Conservation (phyloP, 2,888 invertebrate species). For the Lampropteryx suffumata region DNA sequence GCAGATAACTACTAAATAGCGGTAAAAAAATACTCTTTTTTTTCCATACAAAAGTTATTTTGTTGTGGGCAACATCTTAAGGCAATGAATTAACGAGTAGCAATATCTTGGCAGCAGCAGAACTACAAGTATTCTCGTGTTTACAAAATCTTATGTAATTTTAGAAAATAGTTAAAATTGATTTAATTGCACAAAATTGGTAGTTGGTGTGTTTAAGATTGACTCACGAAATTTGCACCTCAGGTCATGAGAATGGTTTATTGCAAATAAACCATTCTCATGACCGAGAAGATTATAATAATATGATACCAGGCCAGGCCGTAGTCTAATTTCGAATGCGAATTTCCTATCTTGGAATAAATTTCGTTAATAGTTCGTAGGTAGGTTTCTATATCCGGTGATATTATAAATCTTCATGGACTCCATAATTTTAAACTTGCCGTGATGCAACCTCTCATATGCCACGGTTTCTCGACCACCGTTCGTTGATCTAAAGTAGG, state of each 20-base stretch:
- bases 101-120: not conserved
- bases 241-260: slow-evolving; percentile 7
- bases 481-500: slow-evolving; percentile 19
- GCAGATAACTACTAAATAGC: too few relatives aligned
- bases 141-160: slow-evolving; percentile 5
- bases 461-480: slow-evolving; percentile 25
- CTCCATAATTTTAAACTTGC: slow-evolving; percentile 12
- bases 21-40: too few relatives aligned
- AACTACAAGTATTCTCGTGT: not conserved
- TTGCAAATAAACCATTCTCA: too few relatives aligned
- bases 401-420: not conserved
- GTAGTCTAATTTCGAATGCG: too few relatives aligned
- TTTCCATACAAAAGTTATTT: too few relatives aligned
- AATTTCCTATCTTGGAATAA: too few relatives aligned
- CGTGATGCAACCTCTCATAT: slow-evolving; percentile 28
- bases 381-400: too few relatives aligned
- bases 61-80: too few relatives aligned
- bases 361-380: too few relatives aligned
- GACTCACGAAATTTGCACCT: slow-evolving; percentile 1
- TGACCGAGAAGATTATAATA: too few relatives aligned
- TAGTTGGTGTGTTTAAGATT: slow-evolving; percentile 12
- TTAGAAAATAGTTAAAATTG: slow-evolving; percentile 20
- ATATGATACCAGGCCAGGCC: not conserved
- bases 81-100: too few relatives aligned
- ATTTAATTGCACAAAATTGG: slow-evolving; percentile 23